Conservation (phyloP, 2,888 invertebrate genomes). For the Polymixis lichenea region DNA sequence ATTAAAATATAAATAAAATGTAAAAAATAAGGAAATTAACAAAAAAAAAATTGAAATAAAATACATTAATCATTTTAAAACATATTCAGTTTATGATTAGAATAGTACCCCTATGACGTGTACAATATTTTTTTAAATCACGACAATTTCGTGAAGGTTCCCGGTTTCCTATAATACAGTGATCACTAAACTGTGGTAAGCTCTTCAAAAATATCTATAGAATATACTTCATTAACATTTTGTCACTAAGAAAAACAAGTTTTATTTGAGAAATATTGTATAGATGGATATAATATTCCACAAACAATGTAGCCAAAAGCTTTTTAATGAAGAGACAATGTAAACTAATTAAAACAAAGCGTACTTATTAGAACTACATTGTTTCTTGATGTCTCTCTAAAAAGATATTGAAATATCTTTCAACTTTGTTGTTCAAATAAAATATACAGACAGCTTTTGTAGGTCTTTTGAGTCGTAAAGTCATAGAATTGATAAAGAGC, state of each 20-base stretch:
- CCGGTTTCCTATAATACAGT: background rate
- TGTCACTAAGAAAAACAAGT: background rate
- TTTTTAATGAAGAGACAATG: slow-evolving; percentile 49
- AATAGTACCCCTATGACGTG: too few relatives aligned
- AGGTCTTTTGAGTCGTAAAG: background rate
- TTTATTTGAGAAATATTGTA: slow-evolving; percentile 7
- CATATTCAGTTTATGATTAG: too few relatives aligned
- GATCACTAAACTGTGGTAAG: too few relatives aligned
- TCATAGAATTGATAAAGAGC: slow-evolving; percentile 1
- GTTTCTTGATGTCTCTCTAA: slow-evolving; percentile 22
- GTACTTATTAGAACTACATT: slow-evolving; percentile 45
- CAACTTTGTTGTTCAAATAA: slow-evolving; percentile 57
- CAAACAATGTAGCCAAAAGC: slow-evolving; percentile 40
- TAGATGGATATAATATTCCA: slow-evolving; percentile 13
- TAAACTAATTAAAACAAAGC: slow-evolving; percentile 51
- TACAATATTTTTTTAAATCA: too few relatives aligned
- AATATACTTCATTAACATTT: background rate
- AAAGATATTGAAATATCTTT: slow-evolving; percentile 49
- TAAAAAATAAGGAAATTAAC: too few relatives aligned
- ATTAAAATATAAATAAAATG: too few relatives aligned
- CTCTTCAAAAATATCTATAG: too few relatives aligned
- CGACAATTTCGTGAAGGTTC: background rate
- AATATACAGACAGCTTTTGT: slow-evolving; percentile 19
- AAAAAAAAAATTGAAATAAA: too few relatives aligned
- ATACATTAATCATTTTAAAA: too few relatives aligned